Evolutionary conservation across 2,888 invertebrate species (phyloP), one percentile per base, ranked within the genome.

Genomic region (Archips crataeganus): DNA sequence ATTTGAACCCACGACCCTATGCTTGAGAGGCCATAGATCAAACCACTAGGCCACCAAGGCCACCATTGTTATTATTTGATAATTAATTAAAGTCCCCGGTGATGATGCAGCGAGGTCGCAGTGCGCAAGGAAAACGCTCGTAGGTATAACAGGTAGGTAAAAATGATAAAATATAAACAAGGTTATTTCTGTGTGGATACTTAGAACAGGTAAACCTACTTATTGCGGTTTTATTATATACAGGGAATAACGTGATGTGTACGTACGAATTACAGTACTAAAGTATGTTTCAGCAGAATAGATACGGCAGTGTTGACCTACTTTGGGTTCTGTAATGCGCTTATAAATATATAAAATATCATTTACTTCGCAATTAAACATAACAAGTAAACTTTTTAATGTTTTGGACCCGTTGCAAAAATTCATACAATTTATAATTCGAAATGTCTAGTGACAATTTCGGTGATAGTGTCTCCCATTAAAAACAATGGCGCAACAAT

Each of bases 61-160:
- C 23, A 23, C 23, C 23, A 23, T 23, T 85, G 84, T 85, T 85
- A 79, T 77, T 80, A 80, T 81, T 83, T 81, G 80, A 82, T 84
- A 81, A 85, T 85, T 86, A 85, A 85, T 85, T 84, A 85, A 78
- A 77, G 78, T 75, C 67, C 76, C 81, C 75, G 74, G 74, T 32
- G 61, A 75, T 81, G 81, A 82, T 78, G 76, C 47, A 70, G 77
- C 79, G 67, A 59, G 15, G 45, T 5, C 39, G 57, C 67, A 36
- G n/a, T 51, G 10, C 32, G n/a, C 15, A 9, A 32, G 42, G n/a
- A 70, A 71, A 54, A 62, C 9, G 8, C 3, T 34, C 34, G 34
- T 68, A 36, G 6, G 13, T 51, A 68, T 8, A 32, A 42, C 49
- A 49, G 65, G 15, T 51, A 49, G 45, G 45, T 11, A 45, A 45